Evolutionary conservation across 2,113 vertebrate genomes (phyloP).

Genomic region (Dolichallabes microphthalmus): DNA sequence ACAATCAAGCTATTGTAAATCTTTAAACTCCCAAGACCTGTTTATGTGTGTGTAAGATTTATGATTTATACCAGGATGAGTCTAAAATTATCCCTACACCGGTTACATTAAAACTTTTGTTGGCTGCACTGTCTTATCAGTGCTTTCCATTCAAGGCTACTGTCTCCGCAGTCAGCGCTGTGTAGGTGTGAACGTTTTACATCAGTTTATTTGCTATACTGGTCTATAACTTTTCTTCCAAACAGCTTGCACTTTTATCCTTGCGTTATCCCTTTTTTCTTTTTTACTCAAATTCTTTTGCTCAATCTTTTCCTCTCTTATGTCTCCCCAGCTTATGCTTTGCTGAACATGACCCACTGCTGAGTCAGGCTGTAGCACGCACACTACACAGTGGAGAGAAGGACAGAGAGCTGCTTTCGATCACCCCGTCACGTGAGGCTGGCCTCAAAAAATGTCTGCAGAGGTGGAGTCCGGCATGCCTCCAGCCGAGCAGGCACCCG

Average conservation of each 20-base stretch:
- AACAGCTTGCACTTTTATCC: neutral
- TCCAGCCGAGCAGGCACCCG: slow-evolving; percentile 48
- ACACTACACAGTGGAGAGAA: slow-evolving; percentile 35
- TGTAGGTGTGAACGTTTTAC: too few species aligned
- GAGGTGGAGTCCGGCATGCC: slow-evolving; percentile 52
- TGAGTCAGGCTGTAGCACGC: slow-evolving; percentile 45
- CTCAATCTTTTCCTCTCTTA: slow-evolving; percentile 13
- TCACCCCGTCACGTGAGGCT: slow-evolving; percentile 37
- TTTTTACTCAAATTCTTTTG: slow-evolving; percentile 11
- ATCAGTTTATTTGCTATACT: neutral
- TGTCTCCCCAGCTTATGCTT: slow-evolving; percentile 29
- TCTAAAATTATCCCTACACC: too few species aligned
- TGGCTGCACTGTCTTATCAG: too few species aligned
- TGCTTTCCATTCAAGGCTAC: too few species aligned
- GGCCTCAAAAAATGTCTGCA: slow-evolving; percentile 54
- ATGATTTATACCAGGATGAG: too few species aligned
- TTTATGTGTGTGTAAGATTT: neutral
- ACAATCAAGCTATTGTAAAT: neutral
- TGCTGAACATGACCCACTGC: slow-evolving; percentile 42
- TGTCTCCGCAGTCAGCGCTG: too few species aligned
- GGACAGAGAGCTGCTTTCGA: slow-evolving; percentile 34
- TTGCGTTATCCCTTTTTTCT: neutral
- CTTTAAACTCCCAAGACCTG: neutral
- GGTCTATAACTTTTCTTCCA: neutral
- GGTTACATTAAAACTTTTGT: too few species aligned